phyloP scores from a whole-genome alignment of 2,113 vertebrate genomes.

The Nerophis ophidion region DNA sequence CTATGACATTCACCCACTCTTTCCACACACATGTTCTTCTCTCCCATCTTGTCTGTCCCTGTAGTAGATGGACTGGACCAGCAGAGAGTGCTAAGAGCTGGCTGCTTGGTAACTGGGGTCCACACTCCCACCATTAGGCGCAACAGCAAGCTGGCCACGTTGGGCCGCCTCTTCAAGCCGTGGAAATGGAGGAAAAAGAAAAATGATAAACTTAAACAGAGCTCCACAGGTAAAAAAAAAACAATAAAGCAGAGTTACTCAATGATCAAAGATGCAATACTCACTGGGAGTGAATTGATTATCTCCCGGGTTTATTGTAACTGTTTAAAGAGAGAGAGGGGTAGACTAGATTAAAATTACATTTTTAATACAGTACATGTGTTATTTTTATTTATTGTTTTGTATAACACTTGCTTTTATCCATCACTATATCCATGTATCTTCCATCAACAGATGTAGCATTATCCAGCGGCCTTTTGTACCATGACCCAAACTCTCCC shows the following conservation, averaged over 20 bases:
- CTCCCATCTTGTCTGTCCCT: background rate
- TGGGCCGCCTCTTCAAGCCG: slow-evolving; percentile 95
- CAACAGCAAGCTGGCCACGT: slow-evolving; percentile 91
- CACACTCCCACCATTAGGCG: slow-evolving; percentile 90
- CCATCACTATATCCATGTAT: background rate
- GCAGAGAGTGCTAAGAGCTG: slow-evolving; percentile 80
- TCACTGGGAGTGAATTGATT: background rate
- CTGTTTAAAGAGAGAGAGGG: background rate
- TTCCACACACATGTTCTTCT: slow-evolving; percentile 4
- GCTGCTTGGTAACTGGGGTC: slow-evolving; percentile 86
- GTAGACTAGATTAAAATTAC: background rate
- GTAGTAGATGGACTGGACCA: slow-evolving; percentile 84
- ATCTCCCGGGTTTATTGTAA: background rate
- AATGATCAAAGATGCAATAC: too few relatives aligned
- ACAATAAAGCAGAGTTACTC: too few relatives aligned
- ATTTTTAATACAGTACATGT: background rate
- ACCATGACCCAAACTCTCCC: slow-evolving; percentile 59
- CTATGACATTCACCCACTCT: background rate
- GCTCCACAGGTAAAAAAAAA: slow-evolving; percentile 80
- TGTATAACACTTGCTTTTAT: background rate
- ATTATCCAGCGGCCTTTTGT: slow-evolving; percentile 68
- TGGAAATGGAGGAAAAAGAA: slow-evolving; percentile 99
- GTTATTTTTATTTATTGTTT: background rate
- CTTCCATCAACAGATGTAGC: slow-evolving; percentile 66
- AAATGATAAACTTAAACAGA: slow-evolving; percentile 94